Percentiles rank a stretch among this genome's conserved stretches.
phyloP scores from a whole-genome alignment of 2,113 vertebrate species.

The Spea multiplicata region DNA sequence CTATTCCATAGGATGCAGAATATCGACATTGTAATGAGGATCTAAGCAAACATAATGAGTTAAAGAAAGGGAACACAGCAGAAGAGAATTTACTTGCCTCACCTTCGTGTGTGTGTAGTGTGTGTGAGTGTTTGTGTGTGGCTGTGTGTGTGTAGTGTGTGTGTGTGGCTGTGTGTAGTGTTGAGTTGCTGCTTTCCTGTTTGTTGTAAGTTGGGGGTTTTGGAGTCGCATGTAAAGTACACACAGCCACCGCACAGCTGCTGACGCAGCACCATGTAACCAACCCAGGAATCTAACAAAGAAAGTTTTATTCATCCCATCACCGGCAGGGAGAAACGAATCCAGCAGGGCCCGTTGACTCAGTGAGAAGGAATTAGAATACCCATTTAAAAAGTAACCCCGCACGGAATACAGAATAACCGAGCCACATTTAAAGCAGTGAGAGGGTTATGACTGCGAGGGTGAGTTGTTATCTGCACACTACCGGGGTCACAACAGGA shows the following conservation, averaged over 20 bases:
- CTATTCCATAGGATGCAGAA: too few relatives aligned
- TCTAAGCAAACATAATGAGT: too few relatives aligned
- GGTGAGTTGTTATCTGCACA: too few relatives aligned
- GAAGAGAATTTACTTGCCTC: too few relatives aligned
- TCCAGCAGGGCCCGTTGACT: neutral
- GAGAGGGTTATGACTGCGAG: too few relatives aligned
- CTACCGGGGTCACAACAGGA: too few relatives aligned
- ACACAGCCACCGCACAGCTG: slow-evolving; percentile 26
- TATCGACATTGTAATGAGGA: too few relatives aligned
- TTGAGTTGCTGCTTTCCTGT: neutral
- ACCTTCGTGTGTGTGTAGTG: neutral
- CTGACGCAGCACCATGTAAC: slow-evolving; percentile 36
- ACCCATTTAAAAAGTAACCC: too few relatives aligned
- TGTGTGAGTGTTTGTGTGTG: slow-evolving; percentile 59
- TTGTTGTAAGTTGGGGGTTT: neutral
- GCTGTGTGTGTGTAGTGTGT: slow-evolving; percentile 1
- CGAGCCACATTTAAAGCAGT: too few relatives aligned
- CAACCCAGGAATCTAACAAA: slow-evolving; percentile 30
- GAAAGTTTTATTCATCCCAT: slow-evolving; percentile 31
- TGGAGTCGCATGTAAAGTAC: slow-evolving; percentile 54
- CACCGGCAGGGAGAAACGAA: neutral
- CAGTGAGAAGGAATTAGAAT: neutral
- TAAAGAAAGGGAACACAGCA: too few relatives aligned
- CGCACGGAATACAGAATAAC: too few relatives aligned
- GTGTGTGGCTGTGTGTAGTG: neutral